These are phyloP conservation scores for Prunella himalayana DNA, from an alignment of 2,113 vertebrate species.

Conservation along the genomic window DNA sequence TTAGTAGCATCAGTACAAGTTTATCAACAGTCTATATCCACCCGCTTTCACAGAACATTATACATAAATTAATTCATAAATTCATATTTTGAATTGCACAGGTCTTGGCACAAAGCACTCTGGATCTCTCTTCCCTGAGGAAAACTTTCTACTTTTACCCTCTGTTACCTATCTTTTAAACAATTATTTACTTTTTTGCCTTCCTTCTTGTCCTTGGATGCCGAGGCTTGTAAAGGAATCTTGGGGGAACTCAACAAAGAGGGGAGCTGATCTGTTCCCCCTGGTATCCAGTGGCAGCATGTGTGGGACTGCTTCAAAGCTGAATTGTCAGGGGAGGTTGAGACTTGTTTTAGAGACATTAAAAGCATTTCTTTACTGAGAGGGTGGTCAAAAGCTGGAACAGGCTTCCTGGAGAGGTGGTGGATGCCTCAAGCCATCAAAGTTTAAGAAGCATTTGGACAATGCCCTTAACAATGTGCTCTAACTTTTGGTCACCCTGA, in stretches of 20 bases:
- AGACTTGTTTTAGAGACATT: not conserved
- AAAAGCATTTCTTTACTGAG: not conserved
- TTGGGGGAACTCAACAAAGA: not conserved
- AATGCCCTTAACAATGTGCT: too few species aligned
- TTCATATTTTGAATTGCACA: not conserved
- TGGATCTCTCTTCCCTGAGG: not conserved
- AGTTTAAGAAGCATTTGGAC: too few species aligned
- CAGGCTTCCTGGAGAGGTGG: too few species aligned
- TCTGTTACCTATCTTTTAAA: not conserved
- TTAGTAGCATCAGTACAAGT: not conserved
- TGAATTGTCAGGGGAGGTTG: not conserved
- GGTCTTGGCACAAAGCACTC: not conserved
- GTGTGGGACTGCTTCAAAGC: not conserved
- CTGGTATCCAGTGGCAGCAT: not conserved
- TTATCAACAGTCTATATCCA: not conserved
- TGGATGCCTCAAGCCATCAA: too few species aligned
- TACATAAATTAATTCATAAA: not conserved
- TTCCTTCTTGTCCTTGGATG: not conserved
- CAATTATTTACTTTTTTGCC: not conserved
- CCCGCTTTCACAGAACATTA: not conserved
- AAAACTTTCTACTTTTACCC: not conserved
- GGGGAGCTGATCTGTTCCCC: not conserved
- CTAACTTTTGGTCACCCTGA: too few species aligned
- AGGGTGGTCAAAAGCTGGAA: too few species aligned
- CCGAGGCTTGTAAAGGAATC: not conserved